phyloP scores from a whole-genome alignment of 1,140 invertebrate species.

The Panagrolaimus sp. region DNA sequence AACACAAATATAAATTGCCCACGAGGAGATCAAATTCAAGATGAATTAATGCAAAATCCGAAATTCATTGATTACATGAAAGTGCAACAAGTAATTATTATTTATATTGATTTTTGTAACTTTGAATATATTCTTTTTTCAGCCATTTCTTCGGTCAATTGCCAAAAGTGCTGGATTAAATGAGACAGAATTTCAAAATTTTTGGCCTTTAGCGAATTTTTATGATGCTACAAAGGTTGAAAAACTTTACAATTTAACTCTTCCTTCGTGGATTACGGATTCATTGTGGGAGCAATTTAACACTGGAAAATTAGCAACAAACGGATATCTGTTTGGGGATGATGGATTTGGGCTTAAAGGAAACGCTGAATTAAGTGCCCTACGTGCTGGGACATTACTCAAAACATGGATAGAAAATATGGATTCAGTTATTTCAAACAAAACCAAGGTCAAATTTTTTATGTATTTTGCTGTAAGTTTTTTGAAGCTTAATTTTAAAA shows the following conservation, averaged over 20 bases:
- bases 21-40: not conserved
- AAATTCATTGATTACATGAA: no score
- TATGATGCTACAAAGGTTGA: no score
- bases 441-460: not conserved
- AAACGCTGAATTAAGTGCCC: not conserved
- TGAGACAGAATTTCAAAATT: no score
- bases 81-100: no score
- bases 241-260: not conserved
- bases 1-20: not conserved
- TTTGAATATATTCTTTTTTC: no score
- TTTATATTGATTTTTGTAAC: no score
- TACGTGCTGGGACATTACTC: not conserved
- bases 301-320: not conserved
- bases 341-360: not conserved
- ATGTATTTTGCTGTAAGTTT: conserved; percentile 10
- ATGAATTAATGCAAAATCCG: not conserved
- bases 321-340: not conserved
- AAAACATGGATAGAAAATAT: not conserved
- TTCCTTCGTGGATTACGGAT: not conserved
- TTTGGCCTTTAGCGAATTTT: no score
- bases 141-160: no score
- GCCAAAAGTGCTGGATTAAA: no score
- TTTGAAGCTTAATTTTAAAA: not conserved
- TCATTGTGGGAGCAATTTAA: not conserved
- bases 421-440: not conserved